Base-by-base conservation (phyloP, 2,888 invertebrate genomes). In the Drosophila kanekoi region DNA sequence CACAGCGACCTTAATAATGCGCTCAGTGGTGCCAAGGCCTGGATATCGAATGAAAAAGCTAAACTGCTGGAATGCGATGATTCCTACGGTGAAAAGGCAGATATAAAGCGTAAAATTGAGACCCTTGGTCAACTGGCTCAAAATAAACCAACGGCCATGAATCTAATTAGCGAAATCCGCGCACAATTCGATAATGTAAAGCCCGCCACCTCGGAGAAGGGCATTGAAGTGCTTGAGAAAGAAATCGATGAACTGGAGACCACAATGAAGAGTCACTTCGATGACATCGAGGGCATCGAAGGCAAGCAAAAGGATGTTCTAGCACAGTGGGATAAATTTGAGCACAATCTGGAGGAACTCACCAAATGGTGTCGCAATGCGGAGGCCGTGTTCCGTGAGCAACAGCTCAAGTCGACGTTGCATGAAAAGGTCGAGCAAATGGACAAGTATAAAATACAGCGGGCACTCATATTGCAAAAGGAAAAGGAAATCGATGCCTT, bases 401-500 rank as follows among this genome's bases (percentile, higher is more conserved):
- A 97, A 91, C 96, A 96, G 74, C 93, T 98, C 3, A 96, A 97
- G 90, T 95, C 96, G 1, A 95, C 96, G 0, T 92, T 97, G 18
- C 93, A 95, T 51, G 97, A 98, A 81, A 99, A 98, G 92, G 95
- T 95, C 85, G 93, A 94, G 28, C 96, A 96, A 81, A 93, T 97
- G 11, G 94, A 95, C 72, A 93, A 94, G 56, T 96, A 96, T 80
- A 95, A 95, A 81, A 95, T 95, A 52, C 94, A 96, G 81, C 94
- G 97, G 18, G 96, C 97, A 71, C 94, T 95, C 52, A 96, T 98
- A 51, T 93, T 95, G 52, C 94, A 94, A 11, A 96, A 97, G 85
- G 98, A 98, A 92, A 95, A 95, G 81, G 96, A 96, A 90, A 95
- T 98, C 43, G 98, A 98, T 91, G 94, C 95, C 11, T 98, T 98